Conservation (phyloP, 2,113 vertebrate genomes). For the Myrmecobius fasciatus region DNA sequence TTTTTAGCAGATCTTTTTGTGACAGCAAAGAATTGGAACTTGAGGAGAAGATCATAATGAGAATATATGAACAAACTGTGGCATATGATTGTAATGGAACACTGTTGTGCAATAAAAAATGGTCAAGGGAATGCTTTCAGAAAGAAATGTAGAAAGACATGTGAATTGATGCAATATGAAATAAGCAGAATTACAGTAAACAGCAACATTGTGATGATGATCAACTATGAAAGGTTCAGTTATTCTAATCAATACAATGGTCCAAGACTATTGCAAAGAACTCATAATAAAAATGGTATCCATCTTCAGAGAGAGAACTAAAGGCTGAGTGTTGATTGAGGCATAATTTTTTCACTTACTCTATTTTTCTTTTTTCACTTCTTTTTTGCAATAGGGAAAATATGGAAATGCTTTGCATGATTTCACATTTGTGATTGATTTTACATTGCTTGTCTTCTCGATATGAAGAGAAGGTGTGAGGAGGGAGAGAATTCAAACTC, state of each 20-base stretch:
- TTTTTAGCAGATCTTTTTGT: neutral
- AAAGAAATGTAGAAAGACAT: neutral
- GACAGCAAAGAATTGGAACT: neutral
- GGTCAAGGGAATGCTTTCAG: neutral
- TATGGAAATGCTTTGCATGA: neutral
- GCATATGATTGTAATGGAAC: neutral
- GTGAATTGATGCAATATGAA: neutral
- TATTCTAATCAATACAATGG: neutral
- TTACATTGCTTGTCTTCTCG: neutral
- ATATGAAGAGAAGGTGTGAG: neutral
- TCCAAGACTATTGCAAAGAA: neutral
- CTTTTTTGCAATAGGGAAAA: neutral
- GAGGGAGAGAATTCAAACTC: neutral
- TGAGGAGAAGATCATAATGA: neutral
- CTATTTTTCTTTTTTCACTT: neutral
- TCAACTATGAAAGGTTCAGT: neutral
- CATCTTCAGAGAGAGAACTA: neutral
- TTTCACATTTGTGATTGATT: neutral
- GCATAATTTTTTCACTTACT: neutral
- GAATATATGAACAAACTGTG: neutral
- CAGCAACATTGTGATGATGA: neutral
- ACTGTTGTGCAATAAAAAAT: neutral
- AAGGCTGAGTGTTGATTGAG: neutral
- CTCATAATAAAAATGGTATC: neutral
- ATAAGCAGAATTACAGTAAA: neutral